Conservation (phyloP, 2,113 vertebrate species). For the Calyptommatus sinebrachiatus region DNA sequence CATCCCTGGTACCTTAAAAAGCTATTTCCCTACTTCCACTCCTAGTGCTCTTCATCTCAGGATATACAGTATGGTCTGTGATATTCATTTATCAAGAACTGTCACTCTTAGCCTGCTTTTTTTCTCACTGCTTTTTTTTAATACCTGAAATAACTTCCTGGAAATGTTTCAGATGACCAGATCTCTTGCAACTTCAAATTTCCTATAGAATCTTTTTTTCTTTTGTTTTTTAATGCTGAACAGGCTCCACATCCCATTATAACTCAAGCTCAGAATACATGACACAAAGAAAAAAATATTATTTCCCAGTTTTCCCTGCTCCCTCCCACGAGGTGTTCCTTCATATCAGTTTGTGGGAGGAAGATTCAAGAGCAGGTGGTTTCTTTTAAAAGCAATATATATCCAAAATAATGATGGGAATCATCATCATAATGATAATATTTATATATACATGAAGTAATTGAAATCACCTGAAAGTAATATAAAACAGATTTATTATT, state of each 20-base stretch:
- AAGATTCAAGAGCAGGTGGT: background rate
- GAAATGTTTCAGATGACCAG: background rate
- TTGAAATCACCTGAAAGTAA: background rate
- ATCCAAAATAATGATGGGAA: background rate
- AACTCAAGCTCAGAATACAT: background rate
- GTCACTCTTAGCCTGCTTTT: background rate
- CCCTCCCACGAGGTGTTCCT: background rate
- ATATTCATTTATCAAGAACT: background rate
- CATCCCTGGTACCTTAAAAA: background rate
- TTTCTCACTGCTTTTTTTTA: background rate
- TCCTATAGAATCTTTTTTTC: background rate
- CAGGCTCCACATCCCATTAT: background rate
- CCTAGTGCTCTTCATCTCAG: background rate
- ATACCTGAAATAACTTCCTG: background rate
- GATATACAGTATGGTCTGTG: background rate
- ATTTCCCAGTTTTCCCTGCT: background rate
- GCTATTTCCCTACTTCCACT: background rate
- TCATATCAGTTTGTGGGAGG: background rate
- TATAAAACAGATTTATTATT: background rate
- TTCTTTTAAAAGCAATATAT: background rate
- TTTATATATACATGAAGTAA: background rate
- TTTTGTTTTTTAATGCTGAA: background rate
- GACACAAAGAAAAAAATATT: background rate
- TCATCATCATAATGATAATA: background rate
- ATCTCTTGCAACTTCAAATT: background rate